Percentiles rank a stretch among this genome's conserved stretches.
Evolutionary conservation across 2,888 invertebrate species (phyloP).

Genomic region (Cynaeus angustus): DNA sequence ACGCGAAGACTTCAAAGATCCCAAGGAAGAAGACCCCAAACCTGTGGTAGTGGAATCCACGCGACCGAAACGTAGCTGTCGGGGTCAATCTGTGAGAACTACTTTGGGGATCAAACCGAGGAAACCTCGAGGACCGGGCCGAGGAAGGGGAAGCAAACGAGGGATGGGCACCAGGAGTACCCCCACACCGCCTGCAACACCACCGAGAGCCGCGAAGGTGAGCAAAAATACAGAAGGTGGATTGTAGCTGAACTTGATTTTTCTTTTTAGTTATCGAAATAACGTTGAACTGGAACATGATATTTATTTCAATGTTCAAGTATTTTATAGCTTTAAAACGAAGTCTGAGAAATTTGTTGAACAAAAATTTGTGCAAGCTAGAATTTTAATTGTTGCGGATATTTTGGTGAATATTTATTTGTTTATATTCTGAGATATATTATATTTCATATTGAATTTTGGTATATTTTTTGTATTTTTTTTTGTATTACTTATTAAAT

Average conservation of each 20-base stretch:
- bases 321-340: slow-evolving; percentile 41
- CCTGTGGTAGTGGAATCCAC: slow-evolving; percentile 57
- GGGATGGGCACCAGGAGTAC: slow-evolving; percentile 50
- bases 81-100: slow-evolving; percentile 68
- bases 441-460: slow-evolving; percentile 14
- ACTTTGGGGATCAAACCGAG: slow-evolving; percentile 69
- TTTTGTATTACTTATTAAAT: slow-evolving; percentile 20
- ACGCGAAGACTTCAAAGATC: slow-evolving; percentile 67
- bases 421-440: neutral
- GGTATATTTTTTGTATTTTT: slow-evolving; percentile 14
- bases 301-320: slow-evolving; percentile 33
- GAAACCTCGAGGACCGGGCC: slow-evolving; percentile 66
- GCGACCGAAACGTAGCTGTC: slow-evolving; percentile 70
- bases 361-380: slow-evolving; percentile 27
- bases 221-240: slow-evolving; percentile 48
- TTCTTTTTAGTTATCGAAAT: slow-evolving; percentile 48
- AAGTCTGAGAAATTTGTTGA: slow-evolving; percentile 31
- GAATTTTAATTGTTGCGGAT: neutral
- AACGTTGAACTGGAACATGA: slow-evolving; percentile 43
- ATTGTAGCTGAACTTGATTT: slow-evolving; percentile 40
- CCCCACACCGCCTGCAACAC: slow-evolving; percentile 47
- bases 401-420: neutral
- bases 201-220: slow-evolving; percentile 58
- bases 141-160: slow-evolving; percentile 65
- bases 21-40: slow-evolving; percentile 54